Evolutionary conservation across 2,797 vertebrate species (phyloP).

Genomic region (Aldrovandia affinis): DNA sequence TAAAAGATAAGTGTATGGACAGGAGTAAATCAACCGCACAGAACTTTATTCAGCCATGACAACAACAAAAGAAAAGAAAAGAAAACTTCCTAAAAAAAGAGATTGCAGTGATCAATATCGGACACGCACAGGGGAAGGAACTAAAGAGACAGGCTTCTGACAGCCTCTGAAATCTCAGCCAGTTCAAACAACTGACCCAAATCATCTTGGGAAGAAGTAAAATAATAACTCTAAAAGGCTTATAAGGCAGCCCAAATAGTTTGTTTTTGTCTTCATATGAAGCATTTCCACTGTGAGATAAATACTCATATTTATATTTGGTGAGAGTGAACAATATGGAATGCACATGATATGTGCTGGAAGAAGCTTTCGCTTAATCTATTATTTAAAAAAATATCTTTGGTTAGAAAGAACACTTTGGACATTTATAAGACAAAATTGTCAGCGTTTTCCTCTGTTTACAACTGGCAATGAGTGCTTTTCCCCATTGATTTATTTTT

Average conservation of each 20-base stretch:
- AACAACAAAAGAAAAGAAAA: no score
- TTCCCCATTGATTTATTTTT: not conserved
- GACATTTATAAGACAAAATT: not conserved
- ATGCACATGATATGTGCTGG: not conserved
- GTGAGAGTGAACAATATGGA: not conserved
- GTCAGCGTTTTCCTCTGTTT: not conserved
- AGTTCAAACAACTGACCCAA: slow-evolving; percentile 70
- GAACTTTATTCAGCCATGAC: no score
- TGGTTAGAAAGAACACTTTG: no score
- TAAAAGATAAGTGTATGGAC: not conserved
- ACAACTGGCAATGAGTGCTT: not conserved
- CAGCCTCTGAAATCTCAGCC: slow-evolving; percentile 57
- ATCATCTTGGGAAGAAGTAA: slow-evolving; percentile 68
- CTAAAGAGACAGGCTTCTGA: slow-evolving; percentile 43
- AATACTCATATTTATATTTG: not conserved
- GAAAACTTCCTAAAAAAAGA: slow-evolving; percentile 44
- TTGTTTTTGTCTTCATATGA: no score
- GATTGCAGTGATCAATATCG: slow-evolving; percentile 49
- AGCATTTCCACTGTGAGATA: not conserved
- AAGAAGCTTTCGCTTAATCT: no score
- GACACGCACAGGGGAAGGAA: slow-evolving; percentile 32
- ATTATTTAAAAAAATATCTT: no score
- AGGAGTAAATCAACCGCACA: no score
- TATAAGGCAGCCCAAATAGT: not conserved
- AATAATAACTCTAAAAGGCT: slow-evolving; percentile 65